Evolutionary conservation across 1,140 invertebrate species (phyloP), one percentile per base, ranked within the genome.

Genomic region (Pissodes strobi): DNA sequence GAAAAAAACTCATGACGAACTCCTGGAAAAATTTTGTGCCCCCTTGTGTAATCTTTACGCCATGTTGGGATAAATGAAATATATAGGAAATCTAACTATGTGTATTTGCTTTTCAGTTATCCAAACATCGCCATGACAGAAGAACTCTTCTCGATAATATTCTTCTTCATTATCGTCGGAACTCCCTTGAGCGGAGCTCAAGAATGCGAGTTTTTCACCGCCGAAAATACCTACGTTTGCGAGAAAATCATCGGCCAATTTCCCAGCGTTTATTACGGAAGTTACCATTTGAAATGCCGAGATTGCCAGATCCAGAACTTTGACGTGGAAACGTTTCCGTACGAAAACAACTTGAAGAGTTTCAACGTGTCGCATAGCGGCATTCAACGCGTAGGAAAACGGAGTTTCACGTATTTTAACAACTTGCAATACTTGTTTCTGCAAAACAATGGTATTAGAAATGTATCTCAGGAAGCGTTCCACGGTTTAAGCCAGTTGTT

Each of bases 311-410:
- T 77, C 13, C 34, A 64, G 17, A 59, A 46, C 10, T 76, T 76
- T 34, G 48, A 63, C 4, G 46, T 66, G 18, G 55, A 69, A 10
- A 68, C 71, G 12, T 75, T 76, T 63, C 64, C 67, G 2, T 62
- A 58, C 39, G 53, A 66, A 12, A 75, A 72, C 52, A 64, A 46
- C n/a, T 39, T 77, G 22, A 39, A 53, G 15, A 55, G 61, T 2
- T 64, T 77, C 23, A 74, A 76, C 45, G 49, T 74, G 12, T 69
- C 69, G 1, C 23, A 67, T 18, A 74, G 73, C 57, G 60, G 56
- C n/a, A 64, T 77, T 12, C 37, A 67, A 46, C 27, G 34, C 12
- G 65, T 77, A 13, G 49, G 55, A 3, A 2, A 48, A 8, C 30
- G 43, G 10, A 72, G 73, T 25, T 77, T 77, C 51, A 41, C 61